Evolutionary conservation across 1,140 invertebrate genomes (phyloP), one percentile per base, ranked within the genome.

Genomic region (Ericerus pela): DNA sequence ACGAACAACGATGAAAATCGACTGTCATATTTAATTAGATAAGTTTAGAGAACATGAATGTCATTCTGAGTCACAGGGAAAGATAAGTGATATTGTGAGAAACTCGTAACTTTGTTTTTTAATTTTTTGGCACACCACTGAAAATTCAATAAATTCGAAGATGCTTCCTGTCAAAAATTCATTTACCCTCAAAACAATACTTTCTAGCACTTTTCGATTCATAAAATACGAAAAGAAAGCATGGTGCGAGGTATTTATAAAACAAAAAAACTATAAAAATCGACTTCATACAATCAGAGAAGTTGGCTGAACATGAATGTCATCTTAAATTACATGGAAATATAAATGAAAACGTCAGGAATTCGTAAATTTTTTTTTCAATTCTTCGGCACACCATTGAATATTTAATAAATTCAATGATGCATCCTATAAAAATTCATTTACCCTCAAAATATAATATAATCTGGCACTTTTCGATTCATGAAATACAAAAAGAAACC

Each of bases 131-230:
- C 41, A 47, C 41, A 47, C 26, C 41, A 24, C 22, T 5, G 4
- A 22, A 3, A 3, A 47, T 24, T 8, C 10, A 12, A 47, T 3
- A 5, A 14, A 33, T 18, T 24, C 22, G 26, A 22, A 47, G 41
- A 47, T 47, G 41, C 41, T 47, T 47, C 41, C 41, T 47, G 41
- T 47, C 41, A 24, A 47, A 10, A 47, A 24, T 4, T 47, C 26
- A 20, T 4, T 47, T 47, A 47, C 41, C 41, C 41, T 47, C 41
- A 24, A 14, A 5, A 47, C 8, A 22, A 47, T 47, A 4, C n/a
- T 24, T 22, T 22, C 26, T 47, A 24, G 41, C 41, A 47, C 41
- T 47, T 47, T 2, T 20, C 41, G 12, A 47, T 47, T 16, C 41
- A 47, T 22, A 4, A 47, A 2, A 6, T n/a, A 38, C 8, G 20